Conservation (phyloP, 1,140 invertebrate species). For the Pinna nobilis region DNA sequence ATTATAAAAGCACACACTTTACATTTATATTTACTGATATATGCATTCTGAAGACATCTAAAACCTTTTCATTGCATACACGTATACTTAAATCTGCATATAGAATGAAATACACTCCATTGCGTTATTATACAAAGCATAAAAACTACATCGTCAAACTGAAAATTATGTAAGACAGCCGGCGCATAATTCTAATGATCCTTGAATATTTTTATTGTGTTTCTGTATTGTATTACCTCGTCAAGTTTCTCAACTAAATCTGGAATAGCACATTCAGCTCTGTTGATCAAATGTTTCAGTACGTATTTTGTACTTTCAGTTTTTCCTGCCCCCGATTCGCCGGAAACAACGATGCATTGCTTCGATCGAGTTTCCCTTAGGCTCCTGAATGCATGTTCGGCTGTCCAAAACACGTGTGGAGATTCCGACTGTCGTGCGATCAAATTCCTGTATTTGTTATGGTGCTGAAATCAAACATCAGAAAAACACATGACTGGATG, state of each 20-base stretch:
- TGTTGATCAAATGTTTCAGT: conserved; percentile 43
- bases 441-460: conserved; percentile 22
- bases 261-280: background rate
- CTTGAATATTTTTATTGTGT: background rate
- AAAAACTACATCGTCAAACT: too few species aligned
- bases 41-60: too few species aligned
- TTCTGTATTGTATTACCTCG: background rate
- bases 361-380: conserved; percentile 45
- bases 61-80: too few species aligned
- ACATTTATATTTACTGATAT: too few species aligned
- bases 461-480: conserved; percentile 8
- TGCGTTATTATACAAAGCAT: too few species aligned
- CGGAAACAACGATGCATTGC: conserved; percentile 71
- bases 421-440: background rate
- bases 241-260: conserved; percentile 14
- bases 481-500: background rate
- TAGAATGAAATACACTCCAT: too few species aligned
- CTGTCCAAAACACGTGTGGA: conserved; percentile 83
- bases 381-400: conserved; percentile 68
- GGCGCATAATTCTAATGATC: background rate
- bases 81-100: too few species aligned
- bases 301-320: conserved; percentile 86
- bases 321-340: conserved; percentile 99
- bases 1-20: too few species aligned
- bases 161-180: background rate